These are phyloP conservation scores for Vidua macroura DNA, from an alignment of 2,113 vertebrate species.

Conservation along the genomic window DNA sequence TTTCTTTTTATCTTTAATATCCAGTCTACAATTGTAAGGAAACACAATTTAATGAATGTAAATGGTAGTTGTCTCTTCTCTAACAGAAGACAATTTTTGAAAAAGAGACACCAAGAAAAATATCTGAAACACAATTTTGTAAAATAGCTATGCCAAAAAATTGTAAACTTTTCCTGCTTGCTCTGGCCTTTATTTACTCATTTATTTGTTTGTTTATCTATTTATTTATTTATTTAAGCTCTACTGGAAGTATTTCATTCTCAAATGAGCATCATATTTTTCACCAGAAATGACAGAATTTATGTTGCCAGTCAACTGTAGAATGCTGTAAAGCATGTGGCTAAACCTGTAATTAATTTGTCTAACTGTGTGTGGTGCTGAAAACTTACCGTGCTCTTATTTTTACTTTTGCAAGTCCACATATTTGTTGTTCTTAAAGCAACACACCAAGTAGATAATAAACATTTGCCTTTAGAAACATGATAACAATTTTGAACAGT, in stretches of 20 bases:
- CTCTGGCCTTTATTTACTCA: not conserved
- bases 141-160: not conserved
- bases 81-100: not conserved
- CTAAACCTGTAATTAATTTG: not conserved
- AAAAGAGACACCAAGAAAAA: not conserved
- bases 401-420: not conserved
- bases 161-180: not conserved
- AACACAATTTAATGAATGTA: not conserved
- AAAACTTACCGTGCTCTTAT: not conserved
- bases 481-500: not conserved
- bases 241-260: not conserved
- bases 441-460: not conserved
- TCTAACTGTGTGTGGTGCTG: not conserved
- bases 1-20: slow-evolving; percentile 35
- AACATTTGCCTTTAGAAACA: not conserved
- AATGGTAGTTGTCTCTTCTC: not conserved
- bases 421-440: not conserved
- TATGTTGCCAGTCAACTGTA: not conserved
- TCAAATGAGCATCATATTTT: not conserved
- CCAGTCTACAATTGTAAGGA: not conserved
- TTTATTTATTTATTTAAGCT: not conserved
- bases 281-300: not conserved
- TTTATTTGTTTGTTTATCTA: not conserved
- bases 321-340: not conserved
- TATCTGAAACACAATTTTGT: not conserved